Percentiles rank a stretch among this genome's conserved stretches.
Conservation (phyloP, 1,140 invertebrate genomes). For the Epicauta chinensis region DNA sequence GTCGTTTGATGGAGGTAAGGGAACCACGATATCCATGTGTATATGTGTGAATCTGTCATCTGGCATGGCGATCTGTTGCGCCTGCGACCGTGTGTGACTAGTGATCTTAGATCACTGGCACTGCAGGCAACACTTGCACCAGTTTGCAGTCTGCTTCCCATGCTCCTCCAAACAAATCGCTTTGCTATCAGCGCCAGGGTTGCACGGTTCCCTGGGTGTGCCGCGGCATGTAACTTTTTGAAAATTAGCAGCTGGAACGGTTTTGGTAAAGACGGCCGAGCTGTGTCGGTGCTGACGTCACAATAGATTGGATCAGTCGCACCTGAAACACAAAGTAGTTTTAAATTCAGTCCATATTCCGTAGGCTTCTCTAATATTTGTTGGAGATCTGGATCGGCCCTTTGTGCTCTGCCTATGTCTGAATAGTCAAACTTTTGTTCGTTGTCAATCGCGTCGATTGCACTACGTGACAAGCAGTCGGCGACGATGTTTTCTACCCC, state of each 20-base stretch:
- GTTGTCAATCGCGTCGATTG: not conserved
- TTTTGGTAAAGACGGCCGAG: not conserved
- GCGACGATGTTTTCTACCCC: constrained; percentile 35
- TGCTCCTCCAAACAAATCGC: no score
- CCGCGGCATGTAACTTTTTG: not conserved
- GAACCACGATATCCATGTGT: constrained; percentile 48
- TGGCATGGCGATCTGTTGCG: constrained; percentile 5
- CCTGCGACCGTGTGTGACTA: constrained; percentile 7
- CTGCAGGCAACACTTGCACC: constrained; percentile 23
- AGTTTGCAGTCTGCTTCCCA: constrained; percentile 18
- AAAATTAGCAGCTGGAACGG: not conserved
- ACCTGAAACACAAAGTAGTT: no score
- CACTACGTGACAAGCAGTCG: constrained; percentile 31
- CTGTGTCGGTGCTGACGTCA: not conserved
- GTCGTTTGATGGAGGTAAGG: constrained; percentile 36
- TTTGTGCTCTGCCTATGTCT: not conserved
- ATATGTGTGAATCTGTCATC: constrained; percentile 33
- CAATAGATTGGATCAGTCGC: not conserved
- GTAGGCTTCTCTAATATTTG: not conserved
- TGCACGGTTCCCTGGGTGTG: not conserved
- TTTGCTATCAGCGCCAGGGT: not conserved
- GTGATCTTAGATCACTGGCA: constrained; percentile 36
- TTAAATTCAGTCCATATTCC: no score
- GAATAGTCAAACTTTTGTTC: not conserved
- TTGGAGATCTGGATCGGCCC: not conserved